Evolutionary conservation across 1,140 invertebrate species (phyloP).

Genomic region (Drosophila oshimai): DNA sequence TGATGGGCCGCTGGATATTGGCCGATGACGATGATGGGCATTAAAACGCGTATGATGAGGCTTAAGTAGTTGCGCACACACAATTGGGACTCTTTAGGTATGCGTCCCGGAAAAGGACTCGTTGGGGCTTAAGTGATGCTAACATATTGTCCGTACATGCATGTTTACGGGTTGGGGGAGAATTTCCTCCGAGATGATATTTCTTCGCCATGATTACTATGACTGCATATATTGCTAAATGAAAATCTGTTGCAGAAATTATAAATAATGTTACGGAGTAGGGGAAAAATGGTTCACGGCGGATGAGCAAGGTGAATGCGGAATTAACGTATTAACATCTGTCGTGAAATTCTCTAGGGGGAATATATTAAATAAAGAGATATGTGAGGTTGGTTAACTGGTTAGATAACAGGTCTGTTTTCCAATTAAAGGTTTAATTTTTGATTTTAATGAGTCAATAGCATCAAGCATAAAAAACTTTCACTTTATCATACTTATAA

Average conservation of each 20-base stretch:
- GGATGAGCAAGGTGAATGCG: slow-evolving; percentile 28
- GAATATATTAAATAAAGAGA: background rate
- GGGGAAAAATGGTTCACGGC: background rate
- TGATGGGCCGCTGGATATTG: slow-evolving; percentile 49
- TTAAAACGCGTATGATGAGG: slow-evolving; percentile 75
- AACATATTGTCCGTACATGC: slow-evolving; percentile 43
- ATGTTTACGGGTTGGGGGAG: slow-evolving; percentile 3
- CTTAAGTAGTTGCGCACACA: slow-evolving; percentile 64
- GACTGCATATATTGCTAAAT: slow-evolving; percentile 41
- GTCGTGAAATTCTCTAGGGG: background rate
- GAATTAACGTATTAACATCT: slow-evolving; percentile 23
- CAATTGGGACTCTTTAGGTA: slow-evolving; percentile 43
- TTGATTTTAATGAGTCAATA: background rate
- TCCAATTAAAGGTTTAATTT: background rate
- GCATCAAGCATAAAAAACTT: too few relatives aligned
- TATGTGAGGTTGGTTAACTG: background rate
- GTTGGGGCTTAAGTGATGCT: slow-evolving; percentile 53
- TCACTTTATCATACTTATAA: background rate
- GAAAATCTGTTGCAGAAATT: slow-evolving; percentile 25
- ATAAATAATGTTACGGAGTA: slow-evolving; percentile 1
- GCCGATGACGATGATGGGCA: slow-evolving; percentile 71
- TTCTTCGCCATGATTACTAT: slow-evolving; percentile 37
- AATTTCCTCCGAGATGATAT: slow-evolving; percentile 19
- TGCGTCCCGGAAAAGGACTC: slow-evolving; percentile 18
- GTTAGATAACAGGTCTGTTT: background rate